Base-by-base conservation (phyloP, 2,797 vertebrate species). In the Falco cherrug region DNA sequence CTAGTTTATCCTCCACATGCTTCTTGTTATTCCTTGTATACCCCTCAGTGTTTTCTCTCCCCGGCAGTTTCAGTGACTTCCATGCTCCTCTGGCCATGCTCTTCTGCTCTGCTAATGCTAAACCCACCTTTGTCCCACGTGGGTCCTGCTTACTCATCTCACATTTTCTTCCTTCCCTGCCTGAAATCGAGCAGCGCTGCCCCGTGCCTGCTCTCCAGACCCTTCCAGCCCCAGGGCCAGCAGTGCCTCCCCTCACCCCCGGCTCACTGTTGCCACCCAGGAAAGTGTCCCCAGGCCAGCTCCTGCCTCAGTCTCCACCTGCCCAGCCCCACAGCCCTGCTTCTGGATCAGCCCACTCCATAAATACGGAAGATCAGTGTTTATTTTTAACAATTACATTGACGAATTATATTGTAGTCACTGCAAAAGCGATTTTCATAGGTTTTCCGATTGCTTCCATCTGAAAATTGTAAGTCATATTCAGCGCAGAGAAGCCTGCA, bases 351-450 rank as follows among this genome's bases (percentile, higher is more conserved):
- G 59, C 59, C 19, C 7, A 1, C 61, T 24, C 29, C 35, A 15
- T 0, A 14, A 8, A 24, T 17, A 54, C 20, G 0, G 7, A 19
- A 19, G 16, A 48, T 10, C 31, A 31, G 37, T 0, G 1, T 57
- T 75, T 13, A 11, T 45, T 57, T 48, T 45, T 21, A 77, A 25
- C 5, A 12, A 22, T 7, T 28, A 4, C 6, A 2, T 14, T 61
- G 5, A 13, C 2, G 14, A 67, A 15, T 4, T 13, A 11, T 19
- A 8, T 5, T 3, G 6, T 0, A 35, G 14, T 8, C 21, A 18
- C 45, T 24, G 31, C 53, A 57, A 37, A 71, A 45, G 2, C 20
- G 4, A 31, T 56, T 50, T 50, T 9, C 51, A 33, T 16, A 20
- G 15, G 25, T 70, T 70, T 65, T 45, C 31, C 51, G 6, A 17